Base-by-base conservation (phyloP, 2,888 invertebrate species). In the Ormyrus nitidulus region DNA sequence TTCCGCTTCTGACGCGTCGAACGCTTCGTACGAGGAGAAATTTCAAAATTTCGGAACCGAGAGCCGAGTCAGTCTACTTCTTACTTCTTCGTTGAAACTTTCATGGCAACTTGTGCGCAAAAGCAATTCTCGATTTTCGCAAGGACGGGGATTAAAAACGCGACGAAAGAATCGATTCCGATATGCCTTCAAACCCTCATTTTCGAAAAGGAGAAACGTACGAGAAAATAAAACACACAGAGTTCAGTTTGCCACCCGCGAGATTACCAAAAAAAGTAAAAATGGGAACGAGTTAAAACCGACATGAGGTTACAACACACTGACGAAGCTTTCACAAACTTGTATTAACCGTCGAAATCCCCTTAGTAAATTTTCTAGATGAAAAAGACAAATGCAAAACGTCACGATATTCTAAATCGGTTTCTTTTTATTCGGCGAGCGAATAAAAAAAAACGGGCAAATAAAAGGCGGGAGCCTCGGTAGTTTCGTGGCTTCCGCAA, bases 61-160 rank as follows among this genome's bases (percentile, higher is more conserved):
- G 68, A 73, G 73, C 61, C 34, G 53, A 73, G 68, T 73, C 73
- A 73, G 64, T 66, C 65, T 77, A 53, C 19, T 81, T 73, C 69
- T 73, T 64, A 34, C 77, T 70, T 72, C 68, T 77, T 77, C 68
- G 13, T 77, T 72, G 65, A 59, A 34, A 65, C 77, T 81, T 54
- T 64, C 64, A 49, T 58, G 58, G 59, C 48, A 53, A 53, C n/a
- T 61, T 71, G 44, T 9, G 10, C 11, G 34, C 5, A 59, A 61
- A 61, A 13, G 6, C 54, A 56, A 68, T 70, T 59, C 56, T 73
- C 64, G 69, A 81, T 71, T 77, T 79, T 73, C 34, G 73, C 54
- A 65, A 77, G 81, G 65, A 79, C 76, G 69, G 77, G 69, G 76
- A 69, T 79, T 69, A 79, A 79, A 79, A 79, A 77, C 79, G 80